phyloP scores from a whole-genome alignment of 2,113 vertebrate species.

The Oplegnathus fasciatus region DNA sequence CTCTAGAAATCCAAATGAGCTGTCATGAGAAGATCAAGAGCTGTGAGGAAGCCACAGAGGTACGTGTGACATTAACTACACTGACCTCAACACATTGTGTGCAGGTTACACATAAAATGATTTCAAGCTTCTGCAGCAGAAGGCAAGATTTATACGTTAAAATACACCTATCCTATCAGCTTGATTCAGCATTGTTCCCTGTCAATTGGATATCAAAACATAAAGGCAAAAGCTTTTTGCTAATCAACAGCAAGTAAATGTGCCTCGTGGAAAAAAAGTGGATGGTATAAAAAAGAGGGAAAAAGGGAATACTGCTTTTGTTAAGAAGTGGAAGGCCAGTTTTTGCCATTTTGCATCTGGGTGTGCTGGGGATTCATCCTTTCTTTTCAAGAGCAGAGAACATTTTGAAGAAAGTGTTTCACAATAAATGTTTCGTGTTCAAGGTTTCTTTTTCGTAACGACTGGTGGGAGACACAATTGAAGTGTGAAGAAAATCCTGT shows the following conservation, averaged over 20 bases:
- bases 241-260: not conserved
- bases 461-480: not conserved
- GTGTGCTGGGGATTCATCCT: accelerated
- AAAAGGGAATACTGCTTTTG: not conserved
- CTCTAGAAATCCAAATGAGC: constrained; percentile 63
- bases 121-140: not conserved
- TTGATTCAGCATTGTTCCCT: not conserved
- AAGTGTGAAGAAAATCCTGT: not conserved
- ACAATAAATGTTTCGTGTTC: not conserved
- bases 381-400: not conserved
- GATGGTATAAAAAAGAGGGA: not conserved
- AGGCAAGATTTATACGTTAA: not conserved
- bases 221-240: not conserved
- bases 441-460: not conserved
- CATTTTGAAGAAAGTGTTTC: not conserved
- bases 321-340: not conserved
- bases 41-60: constrained; percentile 56
- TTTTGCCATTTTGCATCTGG: not conserved
- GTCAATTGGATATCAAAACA: not conserved
- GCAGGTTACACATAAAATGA: not conserved
- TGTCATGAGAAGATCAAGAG: constrained; percentile 50
- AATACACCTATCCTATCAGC: not conserved
- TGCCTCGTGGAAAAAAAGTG: not conserved
- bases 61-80: constrained; percentile 10
- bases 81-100: not conserved